phyloP scores from a whole-genome alignment of 1,140 invertebrate genomes.

The Agrilus planipennis region DNA sequence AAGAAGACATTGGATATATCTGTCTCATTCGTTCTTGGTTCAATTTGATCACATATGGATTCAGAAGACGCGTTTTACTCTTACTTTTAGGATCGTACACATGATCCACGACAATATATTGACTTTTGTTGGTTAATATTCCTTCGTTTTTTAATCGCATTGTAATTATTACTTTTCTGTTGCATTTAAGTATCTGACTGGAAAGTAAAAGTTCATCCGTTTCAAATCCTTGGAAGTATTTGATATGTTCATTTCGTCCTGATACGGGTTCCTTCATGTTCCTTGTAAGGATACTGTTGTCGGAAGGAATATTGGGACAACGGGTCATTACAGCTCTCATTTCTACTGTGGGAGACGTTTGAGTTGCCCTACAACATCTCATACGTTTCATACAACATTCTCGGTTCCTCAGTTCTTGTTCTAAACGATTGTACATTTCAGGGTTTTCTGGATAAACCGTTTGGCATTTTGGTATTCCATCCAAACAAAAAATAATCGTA shows the following conservation, averaged over 20 bases:
- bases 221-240: slow-evolving; percentile 16
- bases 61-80: slow-evolving; percentile 31
- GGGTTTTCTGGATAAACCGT: no score
- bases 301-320: slow-evolving; percentile 14
- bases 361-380: slow-evolving; percentile 13
- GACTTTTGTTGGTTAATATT: slow-evolving; percentile 27
- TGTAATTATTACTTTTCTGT: slow-evolving; percentile 26
- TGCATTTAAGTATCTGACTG: slow-evolving; percentile 21
- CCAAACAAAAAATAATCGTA: no score
- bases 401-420: slow-evolving; percentile 11
- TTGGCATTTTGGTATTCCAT: no score
- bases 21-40: slow-evolving; percentile 34
- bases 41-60: slow-evolving; percentile 37
- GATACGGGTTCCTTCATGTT: slow-evolving; percentile 10
- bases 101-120: slow-evolving; percentile 37
- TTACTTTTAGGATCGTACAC: slow-evolving; percentile 32
- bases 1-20: slow-evolving; percentile 32
- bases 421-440: slow-evolving; percentile 8
- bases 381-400: slow-evolving; percentile 17
- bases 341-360: slow-evolving; percentile 21
- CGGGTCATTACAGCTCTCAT: slow-evolving; percentile 23
- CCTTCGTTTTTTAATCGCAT: slow-evolving; percentile 25
- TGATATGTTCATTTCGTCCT: slow-evolving; percentile 8
- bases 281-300: slow-evolving; percentile 1
- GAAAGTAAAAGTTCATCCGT: slow-evolving; percentile 15